These are phyloP conservation scores for Platysteira castanea DNA, from an alignment of 2,113 vertebrate genomes.

Conservation along the genomic window DNA sequence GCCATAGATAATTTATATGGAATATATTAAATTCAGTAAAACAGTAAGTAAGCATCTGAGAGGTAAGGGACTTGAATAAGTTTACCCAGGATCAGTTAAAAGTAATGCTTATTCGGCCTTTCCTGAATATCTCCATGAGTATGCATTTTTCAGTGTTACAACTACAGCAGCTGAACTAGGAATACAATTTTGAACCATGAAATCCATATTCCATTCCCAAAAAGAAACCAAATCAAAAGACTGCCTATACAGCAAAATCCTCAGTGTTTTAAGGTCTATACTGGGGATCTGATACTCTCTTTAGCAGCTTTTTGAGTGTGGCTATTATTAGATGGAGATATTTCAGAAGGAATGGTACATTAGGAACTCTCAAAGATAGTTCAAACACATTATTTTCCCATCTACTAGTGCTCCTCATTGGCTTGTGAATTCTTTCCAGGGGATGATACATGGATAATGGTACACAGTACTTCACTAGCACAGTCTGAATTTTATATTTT, in stretches of 20 bases:
- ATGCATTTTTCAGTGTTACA: neutral
- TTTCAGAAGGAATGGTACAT: neutral
- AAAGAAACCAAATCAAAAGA: neutral
- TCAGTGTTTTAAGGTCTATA: neutral
- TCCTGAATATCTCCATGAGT: neutral
- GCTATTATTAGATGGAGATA: neutral
- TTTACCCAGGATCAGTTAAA: neutral
- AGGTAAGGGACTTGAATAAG: neutral
- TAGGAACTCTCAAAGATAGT: neutral
- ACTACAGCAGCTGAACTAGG: neutral
- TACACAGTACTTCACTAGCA: neutral
- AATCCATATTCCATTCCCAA: neutral
- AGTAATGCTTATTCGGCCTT: neutral
- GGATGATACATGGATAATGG: neutral
- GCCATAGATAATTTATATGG: neutral
- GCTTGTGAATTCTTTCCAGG: neutral
- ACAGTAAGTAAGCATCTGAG: neutral
- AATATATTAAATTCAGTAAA: neutral
- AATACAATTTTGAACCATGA: neutral
- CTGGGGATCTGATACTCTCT: neutral
- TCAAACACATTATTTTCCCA: neutral
- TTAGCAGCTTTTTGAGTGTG: neutral
- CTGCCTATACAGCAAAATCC: neutral
- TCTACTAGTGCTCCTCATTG: neutral
- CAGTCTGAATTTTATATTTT: neutral